A percentile compares a stretch with the other conserved stretches of the same genome.
These are phyloP conservation scores for Piprites chloris DNA, from an alignment of 2,113 vertebrate genomes.

Conservation along the genomic window DNA sequence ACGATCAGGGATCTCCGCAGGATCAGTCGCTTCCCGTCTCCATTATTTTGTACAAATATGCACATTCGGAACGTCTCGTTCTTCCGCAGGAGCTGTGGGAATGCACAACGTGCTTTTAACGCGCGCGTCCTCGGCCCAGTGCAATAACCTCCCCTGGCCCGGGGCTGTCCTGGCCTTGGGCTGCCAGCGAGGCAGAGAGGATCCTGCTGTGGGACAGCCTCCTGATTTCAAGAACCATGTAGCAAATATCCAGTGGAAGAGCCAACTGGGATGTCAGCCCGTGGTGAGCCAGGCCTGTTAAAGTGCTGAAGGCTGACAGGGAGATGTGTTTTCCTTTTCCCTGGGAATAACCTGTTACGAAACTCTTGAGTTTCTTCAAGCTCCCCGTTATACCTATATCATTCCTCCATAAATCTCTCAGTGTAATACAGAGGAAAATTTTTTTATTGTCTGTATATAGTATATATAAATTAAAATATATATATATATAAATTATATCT, in stretches of 20 bases:
- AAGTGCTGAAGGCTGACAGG: not conserved
- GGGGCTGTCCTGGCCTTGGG: not conserved
- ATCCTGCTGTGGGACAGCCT: constrained; percentile 16
- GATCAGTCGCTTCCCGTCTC: not conserved
- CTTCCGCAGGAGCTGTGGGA: constrained; percentile 41
- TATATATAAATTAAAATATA: constrained; percentile 56
- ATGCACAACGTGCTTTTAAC: constrained; percentile 57
- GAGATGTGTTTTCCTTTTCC: not conserved
- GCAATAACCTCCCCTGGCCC: constrained; percentile 35
- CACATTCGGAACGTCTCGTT: not conserved
- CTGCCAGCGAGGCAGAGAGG: constrained; percentile 9
- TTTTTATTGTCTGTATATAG: constrained; percentile 67
- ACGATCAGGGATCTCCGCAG: not conserved
- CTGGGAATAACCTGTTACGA: not conserved
- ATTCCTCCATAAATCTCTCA: constrained; percentile 31
- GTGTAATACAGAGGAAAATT: constrained; percentile 30
- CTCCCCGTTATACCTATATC: constrained; percentile 9
- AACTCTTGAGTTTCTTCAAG: constrained; percentile 13
- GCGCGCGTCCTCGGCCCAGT: not conserved
- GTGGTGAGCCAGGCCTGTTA: not conserved
- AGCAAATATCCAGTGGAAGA: constrained; percentile 40
- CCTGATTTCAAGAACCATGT: constrained; percentile 49
- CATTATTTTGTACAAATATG: not conserved
- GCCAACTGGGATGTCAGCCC: not conserved
- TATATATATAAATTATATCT: constrained; percentile 62